These are phyloP conservation scores for Hololepta plana DNA, from an alignment of 2,888 invertebrate genomes.

Conservation along the genomic window DNA sequence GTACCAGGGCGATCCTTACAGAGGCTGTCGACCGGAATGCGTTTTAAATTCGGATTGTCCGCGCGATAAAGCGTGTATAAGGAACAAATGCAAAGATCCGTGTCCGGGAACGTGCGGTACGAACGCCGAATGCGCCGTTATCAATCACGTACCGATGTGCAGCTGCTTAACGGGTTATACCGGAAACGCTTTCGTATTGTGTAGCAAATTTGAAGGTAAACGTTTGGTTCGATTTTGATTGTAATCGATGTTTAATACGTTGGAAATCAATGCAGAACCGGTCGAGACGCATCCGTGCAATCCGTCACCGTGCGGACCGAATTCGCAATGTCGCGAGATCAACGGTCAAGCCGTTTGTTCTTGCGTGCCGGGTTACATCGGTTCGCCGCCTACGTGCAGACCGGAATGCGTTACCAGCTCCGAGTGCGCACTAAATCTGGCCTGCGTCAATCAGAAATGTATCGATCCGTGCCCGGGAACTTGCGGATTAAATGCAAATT, in stretches of 20 bases:
- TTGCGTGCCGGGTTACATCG: conserved; percentile 29
- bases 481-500: conserved; percentile 37
- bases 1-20: conserved; percentile 55
- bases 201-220: conserved; percentile 37
- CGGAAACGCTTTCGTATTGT: conserved; percentile 55
- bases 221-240: conserved; percentile 12
- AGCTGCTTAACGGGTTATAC: conserved; percentile 48
- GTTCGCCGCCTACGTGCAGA: conserved; percentile 35
- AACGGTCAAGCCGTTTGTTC: conserved; percentile 43
- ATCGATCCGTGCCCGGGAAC: conserved; percentile 34
- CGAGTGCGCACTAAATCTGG: conserved; percentile 29
- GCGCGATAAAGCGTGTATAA: conserved; percentile 48
- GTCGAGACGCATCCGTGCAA: conserved; percentile 38
- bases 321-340: conserved; percentile 28
- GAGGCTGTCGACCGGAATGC: conserved; percentile 53
- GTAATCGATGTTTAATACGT: conserved; percentile 1
- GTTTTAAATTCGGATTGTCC: conserved; percentile 54
- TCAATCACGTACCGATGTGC: conserved; percentile 62
- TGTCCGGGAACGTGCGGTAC: conserved; percentile 60
- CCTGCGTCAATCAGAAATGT: conserved; percentile 34
- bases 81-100: conserved; percentile 51
- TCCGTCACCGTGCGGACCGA: conserved; percentile 47
- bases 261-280: conserved; percentile 4
- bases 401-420: conserved; percentile 32
- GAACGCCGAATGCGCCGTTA: conserved; percentile 52